These are phyloP conservation scores for Polypterus bichir DNA, from an alignment of 2,113 vertebrate genomes.

Conservation along the genomic window DNA sequence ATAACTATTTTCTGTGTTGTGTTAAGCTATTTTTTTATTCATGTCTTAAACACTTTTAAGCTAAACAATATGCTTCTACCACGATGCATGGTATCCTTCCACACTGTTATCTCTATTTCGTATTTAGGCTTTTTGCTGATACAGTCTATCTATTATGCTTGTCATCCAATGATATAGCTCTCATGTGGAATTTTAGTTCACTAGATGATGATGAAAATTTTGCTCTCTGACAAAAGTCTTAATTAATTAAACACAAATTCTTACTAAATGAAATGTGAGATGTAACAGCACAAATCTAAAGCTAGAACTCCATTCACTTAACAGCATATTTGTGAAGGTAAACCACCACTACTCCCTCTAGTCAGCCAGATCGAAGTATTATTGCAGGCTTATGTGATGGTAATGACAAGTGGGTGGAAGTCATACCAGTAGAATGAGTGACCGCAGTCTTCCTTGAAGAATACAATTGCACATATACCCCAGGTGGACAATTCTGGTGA, in stretches of 20 bases:
- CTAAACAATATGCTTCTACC: constrained; percentile 9
- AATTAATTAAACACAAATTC: too few species aligned
- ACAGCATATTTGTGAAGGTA: too few species aligned
- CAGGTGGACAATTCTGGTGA: too few species aligned
- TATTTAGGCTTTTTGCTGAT: not conserved
- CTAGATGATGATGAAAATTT: not conserved
- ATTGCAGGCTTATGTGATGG: too few species aligned
- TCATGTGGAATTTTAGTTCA: constrained; percentile 8
- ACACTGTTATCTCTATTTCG: constrained; percentile 3
- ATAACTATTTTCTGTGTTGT: not conserved
- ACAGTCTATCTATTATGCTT: not conserved
- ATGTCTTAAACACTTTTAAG: not conserved
- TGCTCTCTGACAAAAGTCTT: too few species aligned
- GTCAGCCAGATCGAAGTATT: too few species aligned
- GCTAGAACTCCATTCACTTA: too few species aligned
- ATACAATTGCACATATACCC: too few species aligned
- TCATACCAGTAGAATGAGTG: too few species aligned
- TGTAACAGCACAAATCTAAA: not conserved
- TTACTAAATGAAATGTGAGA: not conserved
- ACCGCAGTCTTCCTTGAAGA: too few species aligned
- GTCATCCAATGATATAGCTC: constrained; percentile 6
- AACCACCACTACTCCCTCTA: too few species aligned
- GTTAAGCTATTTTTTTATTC: not conserved
- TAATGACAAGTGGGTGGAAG: too few species aligned
- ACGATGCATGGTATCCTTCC: constrained; percentile 9